A percentile compares a stretch with the other conserved stretches of the same genome.
phyloP scores from a whole-genome alignment of 2,888 invertebrate species.

The Flabesymbios commensalis region DNA sequence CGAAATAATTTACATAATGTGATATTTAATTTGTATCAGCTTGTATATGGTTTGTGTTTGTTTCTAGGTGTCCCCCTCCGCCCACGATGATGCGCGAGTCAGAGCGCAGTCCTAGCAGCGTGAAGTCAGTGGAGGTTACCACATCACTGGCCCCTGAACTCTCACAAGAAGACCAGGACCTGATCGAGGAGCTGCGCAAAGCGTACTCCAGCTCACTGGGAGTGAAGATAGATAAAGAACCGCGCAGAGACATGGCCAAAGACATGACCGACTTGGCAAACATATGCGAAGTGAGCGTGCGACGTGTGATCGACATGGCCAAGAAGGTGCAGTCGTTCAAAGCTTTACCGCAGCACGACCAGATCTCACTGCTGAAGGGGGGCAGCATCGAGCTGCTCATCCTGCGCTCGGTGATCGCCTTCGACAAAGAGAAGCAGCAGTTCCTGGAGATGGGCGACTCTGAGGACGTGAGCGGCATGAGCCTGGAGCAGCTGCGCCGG shows the following conservation, averaged over 20 bases:
- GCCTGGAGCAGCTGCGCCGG: conserved; percentile 86
- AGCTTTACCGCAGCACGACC: conserved; percentile 93
- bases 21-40: too few relatives aligned
- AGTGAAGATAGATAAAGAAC: conserved; percentile 46
- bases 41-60: background rate
- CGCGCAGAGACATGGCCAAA: conserved; percentile 26
- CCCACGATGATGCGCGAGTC: conserved; percentile 20
- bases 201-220: conserved; percentile 58
- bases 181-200: conserved; percentile 53
- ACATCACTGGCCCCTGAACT: conserved; percentile 10
- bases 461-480: conserved; percentile 71
- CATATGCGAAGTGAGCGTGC: conserved; percentile 58
- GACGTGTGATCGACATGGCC: conserved; percentile 72
- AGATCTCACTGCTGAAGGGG: conserved; percentile 87
- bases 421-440: conserved; percentile 84
- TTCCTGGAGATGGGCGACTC: conserved; percentile 75
- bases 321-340: conserved; percentile 54
- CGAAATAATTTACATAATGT: too few relatives aligned
- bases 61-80: conserved; percentile 1
- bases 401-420: conserved; percentile 88
- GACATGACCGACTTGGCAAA: conserved; percentile 58
- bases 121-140: conserved; percentile 6
- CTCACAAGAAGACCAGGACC: conserved; percentile 44
- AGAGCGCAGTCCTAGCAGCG: conserved; percentile 3
- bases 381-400: conserved; percentile 98